Base-by-base conservation (phyloP, 23 tunicate species). In the Halocynthia roretzi region DNA sequence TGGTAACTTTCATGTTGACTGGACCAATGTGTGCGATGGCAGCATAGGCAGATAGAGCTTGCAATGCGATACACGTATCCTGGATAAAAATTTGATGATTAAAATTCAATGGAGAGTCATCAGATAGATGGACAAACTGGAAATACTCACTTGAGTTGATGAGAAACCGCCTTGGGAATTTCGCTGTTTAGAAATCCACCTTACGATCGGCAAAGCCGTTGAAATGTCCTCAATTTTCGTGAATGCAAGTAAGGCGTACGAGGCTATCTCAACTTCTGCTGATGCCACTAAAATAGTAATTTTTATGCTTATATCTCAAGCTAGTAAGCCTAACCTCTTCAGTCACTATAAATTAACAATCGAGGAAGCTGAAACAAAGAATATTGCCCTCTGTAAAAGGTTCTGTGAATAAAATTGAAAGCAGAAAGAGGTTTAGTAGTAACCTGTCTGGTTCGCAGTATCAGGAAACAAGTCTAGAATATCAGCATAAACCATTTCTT, bases 61-160 rank as follows among this genome's bases (percentile, higher is more conserved):
- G 89, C 57, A 95, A 73, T 15, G 99, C 99, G 6, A 83, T 83
- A 65, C 99, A 95, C 0, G 99, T 95, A 69, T 95, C 99, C 98
- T 92, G 83, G 10, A 6, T 71, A 80, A 51, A 76, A 0, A 51
- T 8, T 73, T 68, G 17, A 68, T 68, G 17, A 15, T 68, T 19
- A 72, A 51, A 51, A 11, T 14, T 2, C 10, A 72, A 72, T 14
- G 2, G 61, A 31, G 17, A 72, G 17, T 60, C 64, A 15, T 15
- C 64, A 15, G n/a, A 60, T 15, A 15, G n/a, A 72, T 44, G 2
- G 12, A 72, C 14, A 51, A 5, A 72, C 17, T 51, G 49, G 66
- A 44, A 48, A 58, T 52, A 11, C 63, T 15, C 55, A 92, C 98
- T 74, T 95, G 99, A 7, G 99, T 95, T 21, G 99, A 87, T 2